These are phyloP conservation scores for Rhyzopertha dominica DNA, from an alignment of 1,140 invertebrate genomes.

Conservation along the genomic window DNA sequence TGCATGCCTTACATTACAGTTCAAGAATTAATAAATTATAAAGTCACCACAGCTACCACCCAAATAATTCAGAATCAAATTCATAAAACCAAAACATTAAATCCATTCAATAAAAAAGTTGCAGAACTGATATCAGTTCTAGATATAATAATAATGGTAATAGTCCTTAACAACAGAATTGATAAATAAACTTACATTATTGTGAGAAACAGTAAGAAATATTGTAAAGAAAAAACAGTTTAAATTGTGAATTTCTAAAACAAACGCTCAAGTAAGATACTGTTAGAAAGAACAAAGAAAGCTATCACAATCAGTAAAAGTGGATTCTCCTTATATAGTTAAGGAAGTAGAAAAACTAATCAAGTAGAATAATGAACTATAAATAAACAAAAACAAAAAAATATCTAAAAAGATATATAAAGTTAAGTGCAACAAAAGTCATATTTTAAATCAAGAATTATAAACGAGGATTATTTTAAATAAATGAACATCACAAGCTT, in stretches of 20 bases:
- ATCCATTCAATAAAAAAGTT: background rate
- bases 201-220: background rate
- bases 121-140: background rate
- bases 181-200: background rate
- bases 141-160: background rate
- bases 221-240: slow-evolving; percentile 2
- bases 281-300: no score
- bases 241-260: background rate
- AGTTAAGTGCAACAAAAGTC: no score
- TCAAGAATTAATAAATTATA: background rate
- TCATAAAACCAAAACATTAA: background rate
- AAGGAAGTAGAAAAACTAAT: no score
- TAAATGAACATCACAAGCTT: no score
- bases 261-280: no score
- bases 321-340: no score
- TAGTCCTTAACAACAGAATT: background rate
- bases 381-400: no score
- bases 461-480: no score
- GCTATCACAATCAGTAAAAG: no score
- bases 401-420: no score
- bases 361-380: no score
- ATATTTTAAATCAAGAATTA: no score
- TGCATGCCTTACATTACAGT: background rate
- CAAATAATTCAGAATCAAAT: background rate
- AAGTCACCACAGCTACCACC: background rate